phyloP scores from a whole-genome alignment of 2,888 invertebrate genomes.

The Drosophila nr. fundita region DNA sequence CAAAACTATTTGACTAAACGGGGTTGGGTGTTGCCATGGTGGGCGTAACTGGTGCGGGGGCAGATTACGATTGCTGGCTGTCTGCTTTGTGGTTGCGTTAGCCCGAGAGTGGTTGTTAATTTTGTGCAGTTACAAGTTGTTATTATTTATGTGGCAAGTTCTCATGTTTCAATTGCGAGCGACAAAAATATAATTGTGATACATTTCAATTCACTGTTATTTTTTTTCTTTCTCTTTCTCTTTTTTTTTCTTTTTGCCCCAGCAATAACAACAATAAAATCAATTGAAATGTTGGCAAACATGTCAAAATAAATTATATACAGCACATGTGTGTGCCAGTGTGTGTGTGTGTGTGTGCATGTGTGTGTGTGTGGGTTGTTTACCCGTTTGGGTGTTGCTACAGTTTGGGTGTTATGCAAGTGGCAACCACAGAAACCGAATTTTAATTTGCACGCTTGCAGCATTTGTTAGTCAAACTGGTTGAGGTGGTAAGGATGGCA shows the following conservation, averaged over 20 bases:
- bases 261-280: constrained; percentile 77
- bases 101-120: constrained; percentile 10
- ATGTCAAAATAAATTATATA: constrained; percentile 84
- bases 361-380: constrained; percentile 59
- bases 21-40: constrained; percentile 36
- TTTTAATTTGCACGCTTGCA: constrained; percentile 81
- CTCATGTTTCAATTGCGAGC: constrained; percentile 70
- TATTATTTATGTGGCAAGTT: constrained; percentile 69
- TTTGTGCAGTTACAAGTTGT: constrained; percentile 70
- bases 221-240: constrained; percentile 45
- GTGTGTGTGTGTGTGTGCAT: constrained; percentile 7
- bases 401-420: constrained; percentile 70
- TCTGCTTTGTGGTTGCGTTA: constrained; percentile 69
- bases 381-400: constrained; percentile 57
- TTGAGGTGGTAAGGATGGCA: constrained; percentile 37
- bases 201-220: constrained; percentile 70
- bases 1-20: constrained; percentile 76
- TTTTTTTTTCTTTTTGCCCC: constrained; percentile 11
- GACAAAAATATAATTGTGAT: constrained; percentile 73
- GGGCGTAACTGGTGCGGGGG: constrained; percentile 16
- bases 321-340: constrained; percentile 35
- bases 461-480: constrained; percentile 76
- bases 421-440: constrained; percentile 80
- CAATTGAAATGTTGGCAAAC: constrained; percentile 85
- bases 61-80: constrained; percentile 27